phyloP scores from a whole-genome alignment of 2,888 invertebrate genomes.

The Drosophila niveifrons region DNA sequence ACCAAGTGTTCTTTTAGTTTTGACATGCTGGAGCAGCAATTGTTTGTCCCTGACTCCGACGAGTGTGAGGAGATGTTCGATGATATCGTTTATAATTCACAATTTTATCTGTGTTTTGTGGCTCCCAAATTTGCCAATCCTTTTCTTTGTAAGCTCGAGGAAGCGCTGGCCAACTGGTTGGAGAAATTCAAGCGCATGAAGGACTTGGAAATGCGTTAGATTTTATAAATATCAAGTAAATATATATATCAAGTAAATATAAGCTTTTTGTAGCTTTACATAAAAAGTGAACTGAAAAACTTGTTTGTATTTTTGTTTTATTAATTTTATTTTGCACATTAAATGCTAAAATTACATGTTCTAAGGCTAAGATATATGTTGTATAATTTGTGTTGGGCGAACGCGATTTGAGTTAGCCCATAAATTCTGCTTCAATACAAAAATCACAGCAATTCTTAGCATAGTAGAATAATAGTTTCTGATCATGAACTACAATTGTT shows the following conservation, averaged over 20 bases:
- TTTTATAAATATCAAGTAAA: no score
- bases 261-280: background rate
- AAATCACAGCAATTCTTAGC: slow-evolving; percentile 72
- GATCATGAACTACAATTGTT: slow-evolving; percentile 51
- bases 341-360: slow-evolving; percentile 23
- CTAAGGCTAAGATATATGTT: slow-evolving; percentile 48
- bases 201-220: background rate
- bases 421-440: slow-evolving; percentile 64
- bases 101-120: background rate
- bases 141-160: background rate
- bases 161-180: background rate
- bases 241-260: no score
- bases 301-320: background rate
- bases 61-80: background rate
- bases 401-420: slow-evolving; percentile 39
- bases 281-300: background rate
- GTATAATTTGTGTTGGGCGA: slow-evolving; percentile 28
- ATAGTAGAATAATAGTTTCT: slow-evolving; percentile 28
- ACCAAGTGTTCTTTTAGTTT: background rate
- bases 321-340: slow-evolving; percentile 35
- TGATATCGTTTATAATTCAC: background rate
- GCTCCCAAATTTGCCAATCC: background rate
- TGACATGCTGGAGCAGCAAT: background rate
- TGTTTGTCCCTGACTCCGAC: background rate
- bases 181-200: background rate